Evolutionary conservation across 2,113 vertebrate species (phyloP).

Genomic region (Anas platyrhynchos): DNA sequence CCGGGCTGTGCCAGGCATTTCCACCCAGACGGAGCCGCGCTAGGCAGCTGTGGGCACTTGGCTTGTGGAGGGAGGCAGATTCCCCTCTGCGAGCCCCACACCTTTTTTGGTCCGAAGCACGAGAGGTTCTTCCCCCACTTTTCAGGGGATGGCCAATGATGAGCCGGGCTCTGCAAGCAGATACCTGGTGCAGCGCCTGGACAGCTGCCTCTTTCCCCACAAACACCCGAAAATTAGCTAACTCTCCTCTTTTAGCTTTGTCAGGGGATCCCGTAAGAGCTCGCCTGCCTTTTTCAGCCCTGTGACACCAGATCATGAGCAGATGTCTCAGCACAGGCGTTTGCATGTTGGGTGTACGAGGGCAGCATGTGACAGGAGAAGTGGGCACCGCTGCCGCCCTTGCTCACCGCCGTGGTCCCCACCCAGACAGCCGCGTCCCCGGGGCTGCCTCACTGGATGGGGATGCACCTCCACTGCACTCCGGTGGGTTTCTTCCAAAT

Average conservation of each 20-base stretch:
- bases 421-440: background rate
- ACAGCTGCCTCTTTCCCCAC: fast-evolving
- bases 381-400: background rate
- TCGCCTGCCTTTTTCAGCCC: background rate
- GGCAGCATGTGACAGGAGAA: background rate
- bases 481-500: background rate
- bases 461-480: fast-evolving
- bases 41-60: conserved; percentile 10
- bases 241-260: background rate
- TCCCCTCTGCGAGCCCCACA: conserved; percentile 44
- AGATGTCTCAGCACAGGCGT: background rate
- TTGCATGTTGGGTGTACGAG: background rate
- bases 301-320: background rate
- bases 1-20: background rate
- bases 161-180: background rate
- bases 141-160: background rate
- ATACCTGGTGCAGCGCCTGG: background rate
- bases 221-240: background rate
- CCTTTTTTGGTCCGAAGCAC: conserved; percentile 53
- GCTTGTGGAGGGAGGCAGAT: background rate
- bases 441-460: background rate
- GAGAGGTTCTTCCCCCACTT: background rate
- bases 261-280: background rate
- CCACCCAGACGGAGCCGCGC: background rate
- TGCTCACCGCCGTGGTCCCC: background rate